Base-by-base conservation (phyloP, 2,888 invertebrate species). In the Catocala fraxini region DNA sequence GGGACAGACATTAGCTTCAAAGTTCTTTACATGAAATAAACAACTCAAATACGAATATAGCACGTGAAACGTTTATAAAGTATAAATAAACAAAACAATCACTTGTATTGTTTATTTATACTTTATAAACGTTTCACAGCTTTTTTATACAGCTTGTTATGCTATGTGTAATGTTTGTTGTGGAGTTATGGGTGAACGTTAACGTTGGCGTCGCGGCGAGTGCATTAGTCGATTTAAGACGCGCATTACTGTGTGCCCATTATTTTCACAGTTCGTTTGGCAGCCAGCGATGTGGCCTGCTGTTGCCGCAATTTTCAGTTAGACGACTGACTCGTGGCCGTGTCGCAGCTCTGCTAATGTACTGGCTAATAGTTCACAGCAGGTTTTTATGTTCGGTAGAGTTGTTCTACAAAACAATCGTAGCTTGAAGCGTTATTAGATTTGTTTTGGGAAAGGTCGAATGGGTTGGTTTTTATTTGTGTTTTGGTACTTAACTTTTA, bases 181-280 rank as follows among this genome's bases (percentile, higher is more conserved):
- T 62, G 73, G 70, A 80, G 76, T 76, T 76, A 79, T 70, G 68
- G 68, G 62, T 63, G 45, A 70, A 69, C 66, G 68, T 68, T 66
- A 64, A 69, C 68, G 60, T 58, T 57, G 25, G 25, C 25, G 25
- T 25, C 4, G 60, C 64, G 70, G 69, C 65, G 70, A 84, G 84
- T 83, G 87, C 86, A 86, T 86, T 87, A 88, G 84, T 83, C 87
- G 88, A 89, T 89, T 89, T 88, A 86, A 88, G 86, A 80, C 84
- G 85, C 79, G 81, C 84, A 81, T 83, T 83, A 83, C 84, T 71
- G 72, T 75, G 73, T 75, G 79, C 70, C 87, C 90, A 91, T 91
- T 92, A 90, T 90, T 92, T 92, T 92, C 86, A 90, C 91, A 90
- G 87, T 89, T 88, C 85, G 89, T 88, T 91, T 89, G 82, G 81